Evolutionary conservation across 2,113 vertebrate genomes (phyloP).

Genomic region (Macquaria australasica): DNA sequence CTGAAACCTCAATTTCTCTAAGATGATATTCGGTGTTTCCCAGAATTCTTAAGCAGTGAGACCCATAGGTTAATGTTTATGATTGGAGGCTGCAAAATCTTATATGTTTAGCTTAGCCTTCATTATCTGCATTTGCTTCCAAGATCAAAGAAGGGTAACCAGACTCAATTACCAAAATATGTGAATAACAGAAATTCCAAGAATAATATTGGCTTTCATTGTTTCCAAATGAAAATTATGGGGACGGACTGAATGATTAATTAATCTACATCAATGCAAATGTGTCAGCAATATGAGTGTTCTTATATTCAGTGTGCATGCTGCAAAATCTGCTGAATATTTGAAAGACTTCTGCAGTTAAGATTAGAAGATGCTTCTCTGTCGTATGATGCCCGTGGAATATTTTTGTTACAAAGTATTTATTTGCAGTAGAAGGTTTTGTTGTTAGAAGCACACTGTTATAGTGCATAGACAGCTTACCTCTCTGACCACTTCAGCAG

Average conservation of each 20-base stretch:
- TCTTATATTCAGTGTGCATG: neutral
- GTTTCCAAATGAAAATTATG: neutral
- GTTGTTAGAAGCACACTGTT: neutral
- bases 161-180: neutral
- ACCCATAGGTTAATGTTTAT: neutral
- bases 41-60: neutral
- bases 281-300: neutral
- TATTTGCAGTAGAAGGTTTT: neutral
- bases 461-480: slow-evolving; percentile 30
- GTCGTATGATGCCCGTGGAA: neutral
- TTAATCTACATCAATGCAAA: neutral
- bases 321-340: neutral
- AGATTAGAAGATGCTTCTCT: too few species aligned
- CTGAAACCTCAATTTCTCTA: neutral
- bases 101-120: neutral
- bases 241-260: neutral
- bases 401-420: neutral
- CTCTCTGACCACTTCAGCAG: slow-evolving; percentile 18
- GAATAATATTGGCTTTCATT: neutral
- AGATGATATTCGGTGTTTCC: neutral
- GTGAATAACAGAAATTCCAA: neutral
- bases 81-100: neutral
- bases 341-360: neutral
- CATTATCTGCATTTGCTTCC: neutral
- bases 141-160: neutral